Evolutionary conservation across 2,113 vertebrate genomes (phyloP).

Genomic region (Mastomys coucha): DNA sequence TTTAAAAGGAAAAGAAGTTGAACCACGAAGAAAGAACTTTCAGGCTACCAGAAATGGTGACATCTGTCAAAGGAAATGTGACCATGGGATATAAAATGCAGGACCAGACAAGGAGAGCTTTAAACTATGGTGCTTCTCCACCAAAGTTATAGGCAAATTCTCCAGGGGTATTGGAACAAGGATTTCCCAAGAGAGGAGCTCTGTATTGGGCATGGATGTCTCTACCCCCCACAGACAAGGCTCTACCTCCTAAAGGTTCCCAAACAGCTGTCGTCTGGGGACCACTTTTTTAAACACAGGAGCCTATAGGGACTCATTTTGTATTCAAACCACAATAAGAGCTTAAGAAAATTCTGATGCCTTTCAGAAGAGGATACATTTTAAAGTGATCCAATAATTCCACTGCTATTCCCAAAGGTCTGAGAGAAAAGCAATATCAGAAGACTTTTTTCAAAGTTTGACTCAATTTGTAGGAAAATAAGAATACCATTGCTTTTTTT

Average conservation of each 20-base stretch:
- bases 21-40: too few relatives aligned
- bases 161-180: neutral
- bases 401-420: constrained; percentile 12
- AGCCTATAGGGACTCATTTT: neutral
- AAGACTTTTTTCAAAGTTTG: constrained; percentile 46
- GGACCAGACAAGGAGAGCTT: neutral
- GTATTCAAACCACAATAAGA: neutral
- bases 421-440: constrained; percentile 21
- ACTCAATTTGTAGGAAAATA: constrained; percentile 53
- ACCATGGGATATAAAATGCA: neutral
- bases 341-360: constrained; percentile 33
- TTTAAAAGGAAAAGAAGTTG: neutral
- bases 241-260: neutral
- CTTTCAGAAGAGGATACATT: constrained; percentile 37
- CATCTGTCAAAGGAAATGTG: neutral
- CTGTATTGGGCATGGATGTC: neutral
- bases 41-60: neutral
- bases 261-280: neutral
- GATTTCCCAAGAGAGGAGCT: neutral
- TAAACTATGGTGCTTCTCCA: neutral
- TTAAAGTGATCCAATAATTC: constrained; percentile 39
- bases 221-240: neutral
- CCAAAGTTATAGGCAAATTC: neutral
- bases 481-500: neutral
- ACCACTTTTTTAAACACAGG: neutral